Evolutionary conservation across 2,888 invertebrate species (phyloP).

Genomic region (Lasioglossum villosulum): DNA sequence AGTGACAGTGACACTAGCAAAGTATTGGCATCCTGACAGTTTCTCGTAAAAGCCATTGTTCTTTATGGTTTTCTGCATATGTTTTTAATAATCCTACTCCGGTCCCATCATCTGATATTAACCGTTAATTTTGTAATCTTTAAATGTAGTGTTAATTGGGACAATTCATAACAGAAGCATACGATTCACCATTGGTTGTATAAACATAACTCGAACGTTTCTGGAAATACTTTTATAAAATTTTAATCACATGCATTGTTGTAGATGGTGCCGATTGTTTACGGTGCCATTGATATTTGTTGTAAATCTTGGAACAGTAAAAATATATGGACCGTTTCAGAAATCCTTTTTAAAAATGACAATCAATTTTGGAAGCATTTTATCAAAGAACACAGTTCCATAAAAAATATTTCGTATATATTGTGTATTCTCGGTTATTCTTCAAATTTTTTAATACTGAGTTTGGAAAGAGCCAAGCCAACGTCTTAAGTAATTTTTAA

Average conservation of each 20-base stretch:
- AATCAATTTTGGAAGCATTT: constrained; percentile 34
- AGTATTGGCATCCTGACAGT: constrained; percentile 67
- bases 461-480: constrained; percentile 80
- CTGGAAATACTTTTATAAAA: constrained; percentile 73
- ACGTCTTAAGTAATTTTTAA: constrained; percentile 57
- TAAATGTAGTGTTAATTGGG: constrained; percentile 43
- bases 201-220: constrained; percentile 39
- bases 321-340: constrained; percentile 64
- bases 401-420: constrained; percentile 63
- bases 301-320: constrained; percentile 67
- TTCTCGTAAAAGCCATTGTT: constrained; percentile 67
- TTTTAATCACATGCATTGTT: constrained; percentile 65
- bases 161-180: constrained; percentile 46
- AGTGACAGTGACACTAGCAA: constrained; percentile 68
- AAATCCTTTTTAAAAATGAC: constrained; percentile 54
- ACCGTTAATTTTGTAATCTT: constrained; percentile 49
- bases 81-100: constrained; percentile 77
- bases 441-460: constrained; percentile 76
- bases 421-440: constrained; percentile 58
- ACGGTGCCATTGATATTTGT: constrained; percentile 64
- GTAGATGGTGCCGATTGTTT: constrained; percentile 70
- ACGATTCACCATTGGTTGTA: constrained; percentile 35
- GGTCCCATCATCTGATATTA: constrained; percentile 79
- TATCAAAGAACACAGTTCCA: constrained; percentile 53
- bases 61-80: constrained; percentile 62